phyloP scores from a whole-genome alignment of 2,888 invertebrate species.

The Drosophila subquinaria region DNA sequence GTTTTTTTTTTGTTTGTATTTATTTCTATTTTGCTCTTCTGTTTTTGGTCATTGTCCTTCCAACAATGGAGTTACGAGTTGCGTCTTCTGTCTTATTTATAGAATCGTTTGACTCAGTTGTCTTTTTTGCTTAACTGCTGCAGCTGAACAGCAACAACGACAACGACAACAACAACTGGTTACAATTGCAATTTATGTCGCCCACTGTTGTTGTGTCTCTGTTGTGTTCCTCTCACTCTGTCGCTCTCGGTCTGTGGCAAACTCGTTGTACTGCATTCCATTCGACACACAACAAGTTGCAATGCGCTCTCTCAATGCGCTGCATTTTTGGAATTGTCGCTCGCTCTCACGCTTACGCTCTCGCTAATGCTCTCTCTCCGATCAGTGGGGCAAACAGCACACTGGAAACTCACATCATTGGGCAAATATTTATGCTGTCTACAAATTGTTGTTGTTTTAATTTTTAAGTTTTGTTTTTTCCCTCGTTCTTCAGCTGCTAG shows the following conservation, averaged over 20 bases:
- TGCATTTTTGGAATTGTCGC: slow-evolving; percentile 45
- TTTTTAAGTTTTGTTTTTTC: slow-evolving; percentile 22
- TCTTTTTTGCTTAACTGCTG: slow-evolving; percentile 14
- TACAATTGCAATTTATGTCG: slow-evolving; percentile 63
- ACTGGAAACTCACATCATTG: slow-evolving; percentile 51
- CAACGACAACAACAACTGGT: slow-evolving; percentile 53
- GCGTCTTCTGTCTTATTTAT: slow-evolving; percentile 51
- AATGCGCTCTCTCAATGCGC: slow-evolving; percentile 26
- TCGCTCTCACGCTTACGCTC: slow-evolving; percentile 12
- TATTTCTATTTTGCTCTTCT: slow-evolving; percentile 43
- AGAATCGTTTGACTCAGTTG: slow-evolving; percentile 49
- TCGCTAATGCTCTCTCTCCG: slow-evolving; percentile 11
- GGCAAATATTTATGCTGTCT: slow-evolving; percentile 73
- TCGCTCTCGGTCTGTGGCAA: slow-evolving; percentile 40
- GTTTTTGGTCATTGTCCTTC: slow-evolving; percentile 69
- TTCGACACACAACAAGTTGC: slow-evolving; percentile 56
- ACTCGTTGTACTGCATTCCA: slow-evolving; percentile 75
- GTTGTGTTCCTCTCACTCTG: slow-evolving; percentile 16
- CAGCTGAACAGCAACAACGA: slow-evolving; percentile 14
- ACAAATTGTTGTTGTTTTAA: slow-evolving; percentile 15
- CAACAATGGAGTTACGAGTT: slow-evolving; percentile 40
- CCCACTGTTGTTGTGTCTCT: slow-evolving; percentile 30
- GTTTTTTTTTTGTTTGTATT: slow-evolving; percentile 39
- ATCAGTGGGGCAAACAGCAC: slow-evolving; percentile 62
- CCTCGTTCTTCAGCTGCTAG: slow-evolving; percentile 44